Percentiles rank a stretch among this genome's conserved stretches.
Evolutionary conservation across 2,797 vertebrate genomes (phyloP).

Genomic region (Diglossa cyanea): DNA sequence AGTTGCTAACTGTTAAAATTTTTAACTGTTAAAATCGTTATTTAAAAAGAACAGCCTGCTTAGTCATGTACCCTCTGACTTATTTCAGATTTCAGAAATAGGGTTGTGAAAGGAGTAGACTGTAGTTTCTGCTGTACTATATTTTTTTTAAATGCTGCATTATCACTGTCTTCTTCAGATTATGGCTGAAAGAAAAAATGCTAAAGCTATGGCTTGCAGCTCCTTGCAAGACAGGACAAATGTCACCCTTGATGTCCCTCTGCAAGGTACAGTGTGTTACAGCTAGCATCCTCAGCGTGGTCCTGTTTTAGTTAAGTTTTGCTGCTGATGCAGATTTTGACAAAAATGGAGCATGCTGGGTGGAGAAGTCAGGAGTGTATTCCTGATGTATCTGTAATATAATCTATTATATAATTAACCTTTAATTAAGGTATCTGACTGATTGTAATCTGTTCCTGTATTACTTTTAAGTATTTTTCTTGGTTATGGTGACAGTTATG

Average conservation of each 20-base stretch:
- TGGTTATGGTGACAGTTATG: neutral
- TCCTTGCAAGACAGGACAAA: constrained; percentile 82
- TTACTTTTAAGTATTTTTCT: neutral
- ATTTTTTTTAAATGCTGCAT: neutral
- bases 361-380: neutral
- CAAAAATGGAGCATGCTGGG: neutral
- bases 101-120: neutral
- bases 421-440: neutral
- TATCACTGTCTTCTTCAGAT: constrained; percentile 78
- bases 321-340: neutral
- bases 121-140: neutral
- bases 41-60: neutral
- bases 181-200: constrained; percentile 97
- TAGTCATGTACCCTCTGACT: neutral
- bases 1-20: neutral
- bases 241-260: constrained; percentile 86
- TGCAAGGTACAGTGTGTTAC: constrained; percentile 85
- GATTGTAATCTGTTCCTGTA: neutral
- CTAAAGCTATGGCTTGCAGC: constrained; percentile 90
- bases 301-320: neutral
- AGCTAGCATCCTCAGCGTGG: neutral
- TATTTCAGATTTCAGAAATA: neutral
- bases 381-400: neutral
- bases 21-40: neutral
- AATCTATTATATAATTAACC: neutral